phyloP scores from a whole-genome alignment of 2,113 vertebrate genomes.

The Neopipo cinnamomea region DNA sequence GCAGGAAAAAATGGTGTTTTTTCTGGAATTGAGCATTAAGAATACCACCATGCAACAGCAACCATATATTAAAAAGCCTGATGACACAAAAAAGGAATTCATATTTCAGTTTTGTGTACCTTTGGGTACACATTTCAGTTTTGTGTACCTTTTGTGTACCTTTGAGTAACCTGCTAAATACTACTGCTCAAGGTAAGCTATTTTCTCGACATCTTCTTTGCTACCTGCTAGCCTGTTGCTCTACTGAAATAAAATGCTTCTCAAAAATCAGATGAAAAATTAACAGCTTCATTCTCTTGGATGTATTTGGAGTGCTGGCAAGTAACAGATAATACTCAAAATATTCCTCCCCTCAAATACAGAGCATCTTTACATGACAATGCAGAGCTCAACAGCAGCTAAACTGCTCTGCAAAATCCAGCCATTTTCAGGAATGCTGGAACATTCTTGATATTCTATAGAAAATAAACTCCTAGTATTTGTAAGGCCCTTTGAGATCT shows the following conservation, averaged over 20 bases:
- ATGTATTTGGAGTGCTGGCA: background rate
- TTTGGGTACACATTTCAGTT: background rate
- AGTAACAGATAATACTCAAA: background rate
- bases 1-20: background rate
- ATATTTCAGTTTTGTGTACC: background rate
- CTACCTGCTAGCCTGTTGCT: background rate
- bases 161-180: background rate
- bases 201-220: background rate
- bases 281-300: background rate
- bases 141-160: background rate
- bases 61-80: background rate
- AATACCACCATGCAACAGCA: background rate
- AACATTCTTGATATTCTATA: background rate
- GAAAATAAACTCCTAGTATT: background rate
- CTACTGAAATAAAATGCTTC: background rate
- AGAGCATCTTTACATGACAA: background rate
- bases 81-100: background rate
- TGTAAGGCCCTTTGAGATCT: background rate
- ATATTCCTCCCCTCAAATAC: background rate
- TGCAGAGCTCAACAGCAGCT: background rate
- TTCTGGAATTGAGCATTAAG: background rate
- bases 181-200: background rate
- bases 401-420: background rate
- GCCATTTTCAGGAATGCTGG: background rate
- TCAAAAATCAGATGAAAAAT: background rate